A percentile compares a stretch with the other conserved stretches of the same genome.
Conservation (phyloP, 2,113 vertebrate species). For the Cromileptes altivelis region DNA sequence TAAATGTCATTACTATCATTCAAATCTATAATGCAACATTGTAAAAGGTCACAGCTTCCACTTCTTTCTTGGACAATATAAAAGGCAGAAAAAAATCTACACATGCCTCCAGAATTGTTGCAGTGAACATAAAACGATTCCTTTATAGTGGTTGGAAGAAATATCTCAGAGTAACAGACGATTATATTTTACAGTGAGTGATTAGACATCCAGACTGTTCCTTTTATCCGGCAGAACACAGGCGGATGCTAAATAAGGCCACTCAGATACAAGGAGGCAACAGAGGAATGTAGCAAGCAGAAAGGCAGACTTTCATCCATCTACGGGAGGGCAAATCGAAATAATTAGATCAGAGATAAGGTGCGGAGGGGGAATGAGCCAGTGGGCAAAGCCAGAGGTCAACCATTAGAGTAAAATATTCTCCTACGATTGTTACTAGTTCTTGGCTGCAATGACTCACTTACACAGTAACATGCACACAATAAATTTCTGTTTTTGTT, state of each 20-base stretch:
- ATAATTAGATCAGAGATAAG: slow-evolving; percentile 57
- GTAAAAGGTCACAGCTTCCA: slow-evolving; percentile 57
- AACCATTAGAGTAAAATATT: background rate
- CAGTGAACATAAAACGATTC: background rate
- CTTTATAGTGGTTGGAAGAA: slow-evolving; percentile 13
- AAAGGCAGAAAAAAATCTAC: slow-evolving; percentile 1
- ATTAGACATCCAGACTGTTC: slow-evolving; percentile 19
- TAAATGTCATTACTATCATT: slow-evolving; percentile 71
- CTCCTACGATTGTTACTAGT: background rate
- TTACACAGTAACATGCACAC: background rate
- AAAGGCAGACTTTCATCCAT: slow-evolving; percentile 43
- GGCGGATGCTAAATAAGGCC: slow-evolving; percentile 25
- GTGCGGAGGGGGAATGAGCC: slow-evolving; percentile 5
- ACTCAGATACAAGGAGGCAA: slow-evolving; percentile 15
- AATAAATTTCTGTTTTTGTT: background rate
- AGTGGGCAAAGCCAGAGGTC: slow-evolving; percentile 37
- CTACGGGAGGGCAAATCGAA: slow-evolving; percentile 39
- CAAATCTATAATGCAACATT: slow-evolving; percentile 58
- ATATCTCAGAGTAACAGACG: slow-evolving; percentile 20
- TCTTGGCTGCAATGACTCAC: background rate
- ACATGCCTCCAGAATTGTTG: background rate
- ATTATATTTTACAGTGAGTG: slow-evolving; percentile 48
- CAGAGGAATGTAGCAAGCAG: slow-evolving; percentile 13
- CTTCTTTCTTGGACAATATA: slow-evolving; percentile 33
- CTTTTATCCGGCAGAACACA: background rate